Conservation (phyloP, 2,797 vertebrate species). For the Halcyon chelicuti region DNA sequence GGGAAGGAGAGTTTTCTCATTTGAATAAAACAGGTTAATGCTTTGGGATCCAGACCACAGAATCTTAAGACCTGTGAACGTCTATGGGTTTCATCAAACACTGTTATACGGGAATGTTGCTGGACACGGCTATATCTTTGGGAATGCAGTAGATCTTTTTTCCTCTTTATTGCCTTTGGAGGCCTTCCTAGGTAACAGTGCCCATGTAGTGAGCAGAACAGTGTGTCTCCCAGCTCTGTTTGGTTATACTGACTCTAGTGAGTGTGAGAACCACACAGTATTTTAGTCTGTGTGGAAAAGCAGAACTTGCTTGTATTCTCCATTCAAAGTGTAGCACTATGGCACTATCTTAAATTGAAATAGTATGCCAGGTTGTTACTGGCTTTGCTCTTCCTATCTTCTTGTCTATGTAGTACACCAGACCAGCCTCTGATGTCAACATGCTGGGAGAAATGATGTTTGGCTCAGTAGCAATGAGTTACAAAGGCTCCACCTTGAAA, state of each 20-base stretch:
- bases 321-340: background rate
- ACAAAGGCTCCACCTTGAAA: conserved; percentile 88
- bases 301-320: background rate
- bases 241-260: background rate
- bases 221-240: background rate
- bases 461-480: conserved; percentile 90
- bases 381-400: background rate
- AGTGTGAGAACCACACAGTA: background rate
- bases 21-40: background rate
- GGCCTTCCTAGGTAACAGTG: background rate
- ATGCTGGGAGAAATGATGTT: conserved; percentile 94
- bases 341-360: background rate
- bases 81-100: background rate
- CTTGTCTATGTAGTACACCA: conserved; percentile 79
- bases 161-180: background rate
- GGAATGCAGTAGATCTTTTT: background rate
- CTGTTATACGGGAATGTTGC: background rate
- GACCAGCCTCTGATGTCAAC: conserved; percentile 87
- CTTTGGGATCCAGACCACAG: background rate
- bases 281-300: background rate
- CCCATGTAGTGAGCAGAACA: background rate
- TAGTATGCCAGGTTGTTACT: background rate
- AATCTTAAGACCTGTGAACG: background rate
- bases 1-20: background rate
- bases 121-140: background rate